Evolutionary conservation across 2,888 invertebrate genomes (phyloP).

Genomic region (Xanthostigma xanthostigma): DNA sequence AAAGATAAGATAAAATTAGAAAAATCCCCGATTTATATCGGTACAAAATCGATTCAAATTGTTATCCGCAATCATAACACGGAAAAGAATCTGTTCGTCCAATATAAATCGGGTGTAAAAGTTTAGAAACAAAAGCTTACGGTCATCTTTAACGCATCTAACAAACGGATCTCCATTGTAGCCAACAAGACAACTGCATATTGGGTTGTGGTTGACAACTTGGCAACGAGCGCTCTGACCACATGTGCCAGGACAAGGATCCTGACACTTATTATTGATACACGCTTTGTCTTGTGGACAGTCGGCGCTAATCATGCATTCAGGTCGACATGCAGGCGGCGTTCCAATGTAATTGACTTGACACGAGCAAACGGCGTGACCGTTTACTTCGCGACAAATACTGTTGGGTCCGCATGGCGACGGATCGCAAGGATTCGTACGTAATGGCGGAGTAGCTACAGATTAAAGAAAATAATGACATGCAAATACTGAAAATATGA

Average conservation of each 20-base stretch:
- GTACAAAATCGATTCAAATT: no score
- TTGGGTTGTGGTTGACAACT: constrained; percentile 72
- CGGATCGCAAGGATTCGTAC: constrained; percentile 42
- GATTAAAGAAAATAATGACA: constrained; percentile 1
- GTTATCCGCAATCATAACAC: neutral
- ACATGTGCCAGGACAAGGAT: constrained; percentile 74
- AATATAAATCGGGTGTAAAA: neutral
- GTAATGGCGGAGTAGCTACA: constrained; percentile 8
- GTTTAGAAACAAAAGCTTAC: constrained; percentile 34
- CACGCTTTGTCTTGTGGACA: constrained; percentile 71
- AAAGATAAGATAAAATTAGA: constrained; percentile 6
- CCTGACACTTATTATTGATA: constrained; percentile 60
- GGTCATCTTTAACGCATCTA: constrained; percentile 49
- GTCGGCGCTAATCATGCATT: constrained; percentile 71
- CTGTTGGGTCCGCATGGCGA: constrained; percentile 73
- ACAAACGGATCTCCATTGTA: constrained; percentile 71
- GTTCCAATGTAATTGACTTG: constrained; percentile 62
- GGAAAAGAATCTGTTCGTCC: neutral
- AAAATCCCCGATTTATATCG: no score
- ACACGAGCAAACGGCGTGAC: constrained; percentile 69
- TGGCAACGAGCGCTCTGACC: constrained; percentile 68
- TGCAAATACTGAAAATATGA: neutral
- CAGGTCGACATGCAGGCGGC: constrained; percentile 61
- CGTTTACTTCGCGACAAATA: constrained; percentile 53
- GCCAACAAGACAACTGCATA: constrained; percentile 64